phyloP scores from a whole-genome alignment of 2,113 vertebrate species.

The Eptesicus fuscus region DNA sequence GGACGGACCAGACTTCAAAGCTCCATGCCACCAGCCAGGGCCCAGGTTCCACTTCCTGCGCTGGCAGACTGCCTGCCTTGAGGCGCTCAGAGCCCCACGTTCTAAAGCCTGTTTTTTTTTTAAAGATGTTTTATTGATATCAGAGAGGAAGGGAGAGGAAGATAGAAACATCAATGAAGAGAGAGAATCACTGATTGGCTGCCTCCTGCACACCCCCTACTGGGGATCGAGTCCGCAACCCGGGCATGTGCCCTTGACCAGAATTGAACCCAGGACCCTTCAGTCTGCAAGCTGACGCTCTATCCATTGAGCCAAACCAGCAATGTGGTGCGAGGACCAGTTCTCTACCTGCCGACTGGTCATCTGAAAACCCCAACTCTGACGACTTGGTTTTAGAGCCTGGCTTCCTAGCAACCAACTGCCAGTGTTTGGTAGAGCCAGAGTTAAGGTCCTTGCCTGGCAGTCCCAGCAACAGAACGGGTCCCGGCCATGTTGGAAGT shows the following conservation, averaged over 20 bases:
- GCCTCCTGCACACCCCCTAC: too few relatives aligned
- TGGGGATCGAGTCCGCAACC: too few relatives aligned
- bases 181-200: too few relatives aligned
- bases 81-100: background rate
- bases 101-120: too few relatives aligned
- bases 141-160: too few relatives aligned
- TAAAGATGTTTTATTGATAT: too few relatives aligned
- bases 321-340: too few relatives aligned
- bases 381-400: background rate
- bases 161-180: too few relatives aligned
- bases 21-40: background rate
- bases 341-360: background rate
- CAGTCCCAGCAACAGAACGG: background rate
- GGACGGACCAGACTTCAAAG: background rate
- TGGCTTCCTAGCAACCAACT: background rate
- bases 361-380: background rate
- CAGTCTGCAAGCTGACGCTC: too few relatives aligned
- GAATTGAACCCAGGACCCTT: too few relatives aligned
- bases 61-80: background rate
- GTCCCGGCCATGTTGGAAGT: background rate
- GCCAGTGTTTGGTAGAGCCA: background rate
- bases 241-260: too few relatives aligned
- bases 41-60: background rate
- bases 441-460: background rate
- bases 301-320: too few relatives aligned